Evolutionary conservation across 2,113 vertebrate species (phyloP).

Genomic region (Aspiorhynchus laticeps): DNA sequence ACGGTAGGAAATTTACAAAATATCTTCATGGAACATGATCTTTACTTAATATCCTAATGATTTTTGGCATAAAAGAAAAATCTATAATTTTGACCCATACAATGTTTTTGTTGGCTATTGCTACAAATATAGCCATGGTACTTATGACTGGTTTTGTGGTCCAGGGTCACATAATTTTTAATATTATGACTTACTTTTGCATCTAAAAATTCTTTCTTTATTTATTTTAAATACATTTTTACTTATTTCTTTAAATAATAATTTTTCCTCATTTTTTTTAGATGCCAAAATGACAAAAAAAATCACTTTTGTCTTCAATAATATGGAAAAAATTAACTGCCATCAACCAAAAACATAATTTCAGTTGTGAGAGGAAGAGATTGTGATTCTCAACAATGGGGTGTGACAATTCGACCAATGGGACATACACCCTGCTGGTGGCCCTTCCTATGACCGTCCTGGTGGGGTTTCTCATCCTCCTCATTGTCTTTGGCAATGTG

Average conservation of each 20-base stretch:
- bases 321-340: background rate
- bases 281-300: background rate
- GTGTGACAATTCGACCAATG: slow-evolving; percentile 79
- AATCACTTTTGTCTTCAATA: background rate
- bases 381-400: slow-evolving; percentile 66
- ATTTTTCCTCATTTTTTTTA: background rate
- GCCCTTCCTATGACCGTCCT: slow-evolving; percentile 85
- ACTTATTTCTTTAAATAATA: background rate
- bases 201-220: no score
- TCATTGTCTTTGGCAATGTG: slow-evolving; percentile 94
- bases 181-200: no score
- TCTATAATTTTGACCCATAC: no score
- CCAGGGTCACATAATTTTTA: no score
- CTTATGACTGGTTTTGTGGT: no score
- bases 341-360: background rate
- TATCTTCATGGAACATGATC: no score
- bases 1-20: no score
- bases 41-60: no score
- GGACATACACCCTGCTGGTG: slow-evolving; percentile 80
- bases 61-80: no score
- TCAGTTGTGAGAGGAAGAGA: background rate
- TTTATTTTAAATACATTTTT: no score
- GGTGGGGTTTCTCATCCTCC: slow-evolving; percentile 89
- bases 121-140: no score
- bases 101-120: no score